phyloP scores from a whole-genome alignment of 2,113 vertebrate genomes.

The Rhinoderma darwinii region DNA sequence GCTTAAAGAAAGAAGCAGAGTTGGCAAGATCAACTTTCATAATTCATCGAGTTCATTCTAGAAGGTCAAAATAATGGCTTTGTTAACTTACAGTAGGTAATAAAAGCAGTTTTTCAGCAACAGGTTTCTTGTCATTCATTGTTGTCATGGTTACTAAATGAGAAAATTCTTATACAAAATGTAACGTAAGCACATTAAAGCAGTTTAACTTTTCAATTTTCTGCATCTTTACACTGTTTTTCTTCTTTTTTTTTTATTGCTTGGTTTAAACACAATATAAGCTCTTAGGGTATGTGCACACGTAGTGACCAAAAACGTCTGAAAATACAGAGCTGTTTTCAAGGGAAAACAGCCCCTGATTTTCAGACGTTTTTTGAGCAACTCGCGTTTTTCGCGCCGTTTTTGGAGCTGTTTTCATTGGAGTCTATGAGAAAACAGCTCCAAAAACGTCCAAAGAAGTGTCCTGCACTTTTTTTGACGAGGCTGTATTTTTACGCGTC shows the following conservation, averaged over 20 bases:
- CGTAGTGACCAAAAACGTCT: too few species aligned
- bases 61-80: conserved; percentile 14
- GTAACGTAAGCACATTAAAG: neutral
- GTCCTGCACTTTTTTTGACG: too few species aligned
- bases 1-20: conserved; percentile 52
- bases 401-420: too few species aligned
- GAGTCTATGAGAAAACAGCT: too few species aligned
- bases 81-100: neutral
- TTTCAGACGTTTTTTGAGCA: too few species aligned
- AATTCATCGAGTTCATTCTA: neutral
- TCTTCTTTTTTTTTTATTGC: neutral
- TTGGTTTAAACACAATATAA: too few species aligned
- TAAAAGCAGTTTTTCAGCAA: neutral
- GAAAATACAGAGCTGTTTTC: too few species aligned
- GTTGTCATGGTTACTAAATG: conserved; percentile 19
- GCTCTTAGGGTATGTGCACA: too few species aligned
- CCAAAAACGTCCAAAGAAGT: too few species aligned
- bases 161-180: neutral
- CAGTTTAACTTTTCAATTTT: neutral
- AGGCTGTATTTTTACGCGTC: too few species aligned
- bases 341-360: too few species aligned
- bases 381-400: too few species aligned
- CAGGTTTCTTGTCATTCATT: neutral
- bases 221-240: neutral
- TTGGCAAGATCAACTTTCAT: conserved; percentile 31